Conservation (phyloP, 2,888 invertebrate genomes). For the Rhagonycha lutea region DNA sequence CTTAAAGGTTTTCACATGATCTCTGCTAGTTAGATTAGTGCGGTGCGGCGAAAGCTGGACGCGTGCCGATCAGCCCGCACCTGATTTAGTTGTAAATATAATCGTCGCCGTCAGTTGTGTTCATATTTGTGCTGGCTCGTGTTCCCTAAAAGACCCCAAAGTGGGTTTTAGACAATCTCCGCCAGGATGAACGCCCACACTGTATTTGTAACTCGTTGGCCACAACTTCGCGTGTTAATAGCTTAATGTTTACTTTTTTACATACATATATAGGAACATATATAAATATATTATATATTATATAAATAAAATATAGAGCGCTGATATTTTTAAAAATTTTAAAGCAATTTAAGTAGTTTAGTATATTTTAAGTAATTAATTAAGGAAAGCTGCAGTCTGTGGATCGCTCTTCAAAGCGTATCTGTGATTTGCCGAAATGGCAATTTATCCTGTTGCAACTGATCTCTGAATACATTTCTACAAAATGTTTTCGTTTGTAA, state of each 20-base stretch:
- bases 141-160: not conserved
- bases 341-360: conserved; percentile 53
- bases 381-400: conserved; percentile 45
- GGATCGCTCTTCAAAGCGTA: conserved; percentile 57
- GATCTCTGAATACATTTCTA: conserved; percentile 50
- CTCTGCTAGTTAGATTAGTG: conserved; percentile 55
- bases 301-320: conserved; percentile 34
- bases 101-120: conserved; percentile 33
- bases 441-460: conserved; percentile 50
- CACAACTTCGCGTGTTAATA: conserved; percentile 46
- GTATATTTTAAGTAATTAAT: conserved; percentile 33
- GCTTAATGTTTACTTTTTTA: conserved; percentile 47
- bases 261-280: conserved; percentile 30
- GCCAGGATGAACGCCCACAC: conserved; percentile 25
- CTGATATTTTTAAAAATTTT: conserved; percentile 55
- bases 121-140: conserved; percentile 29
- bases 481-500: conserved; percentile 51
- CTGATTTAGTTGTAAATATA: conserved; percentile 41
- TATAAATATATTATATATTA: conserved; percentile 21
- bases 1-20: conserved; percentile 56
- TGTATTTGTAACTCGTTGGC: conserved; percentile 32
- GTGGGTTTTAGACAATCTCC: conserved; percentile 18
- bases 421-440: conserved; percentile 55
- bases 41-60: conserved; percentile 51
- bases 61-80: conserved; percentile 51